These are phyloP conservation scores for Rotaria socialis DNA, from an alignment of 2,888 invertebrate species.

Conservation along the genomic window DNA sequence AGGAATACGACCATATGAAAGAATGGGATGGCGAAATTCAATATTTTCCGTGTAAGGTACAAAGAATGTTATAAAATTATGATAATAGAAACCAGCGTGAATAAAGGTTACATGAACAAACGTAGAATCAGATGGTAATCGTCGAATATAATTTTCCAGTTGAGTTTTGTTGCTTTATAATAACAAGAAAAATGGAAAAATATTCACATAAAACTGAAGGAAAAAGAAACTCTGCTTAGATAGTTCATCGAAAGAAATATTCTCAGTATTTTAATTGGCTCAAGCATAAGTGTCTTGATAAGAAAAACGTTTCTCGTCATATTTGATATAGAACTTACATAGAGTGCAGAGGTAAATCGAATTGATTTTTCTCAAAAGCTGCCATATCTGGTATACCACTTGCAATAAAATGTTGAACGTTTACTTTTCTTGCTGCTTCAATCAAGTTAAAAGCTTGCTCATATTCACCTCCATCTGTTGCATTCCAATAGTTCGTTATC, in stretches of 20 bases:
- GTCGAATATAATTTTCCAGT: background rate
- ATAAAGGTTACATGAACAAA: background rate
- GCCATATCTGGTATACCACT: background rate
- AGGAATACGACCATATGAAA: background rate
- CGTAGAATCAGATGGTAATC: background rate
- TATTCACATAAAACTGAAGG: background rate
- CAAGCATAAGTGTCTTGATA: too few species aligned
- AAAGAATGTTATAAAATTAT: background rate
- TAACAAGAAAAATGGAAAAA: background rate
- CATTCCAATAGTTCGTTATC: background rate
- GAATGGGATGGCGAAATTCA: background rate
- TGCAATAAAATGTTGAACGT: background rate
- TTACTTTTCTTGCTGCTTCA: background rate
- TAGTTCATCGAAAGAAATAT: too few species aligned
- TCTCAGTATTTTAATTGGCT: too few species aligned
- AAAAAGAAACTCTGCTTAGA: too few species aligned
- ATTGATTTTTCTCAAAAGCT: background rate
- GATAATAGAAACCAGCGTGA: background rate
- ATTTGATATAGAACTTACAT: background rate
- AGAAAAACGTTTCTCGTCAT: background rate
- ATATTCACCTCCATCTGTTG: background rate
- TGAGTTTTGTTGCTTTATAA: background rate
- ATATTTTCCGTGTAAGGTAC: background rate
- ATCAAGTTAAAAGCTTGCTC: background rate
- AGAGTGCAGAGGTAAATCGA: background rate